Evolutionary conservation across 2,113 vertebrate genomes (phyloP).

Genomic region (Hydrochoerus hydrochaeris): DNA sequence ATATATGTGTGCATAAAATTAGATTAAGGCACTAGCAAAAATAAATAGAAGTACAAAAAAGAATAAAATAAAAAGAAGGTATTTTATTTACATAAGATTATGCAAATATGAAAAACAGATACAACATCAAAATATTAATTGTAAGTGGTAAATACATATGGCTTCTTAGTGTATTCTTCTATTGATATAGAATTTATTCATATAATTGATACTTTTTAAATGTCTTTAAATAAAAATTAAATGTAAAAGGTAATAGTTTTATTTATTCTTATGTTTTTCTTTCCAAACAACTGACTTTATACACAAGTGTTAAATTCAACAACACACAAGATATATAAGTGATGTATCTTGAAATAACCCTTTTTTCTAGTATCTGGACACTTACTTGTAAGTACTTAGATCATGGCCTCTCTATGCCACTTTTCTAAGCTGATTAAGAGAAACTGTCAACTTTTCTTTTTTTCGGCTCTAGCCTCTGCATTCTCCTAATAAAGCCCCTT

Average conservation of each 20-base stretch:
- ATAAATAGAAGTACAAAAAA: not conserved
- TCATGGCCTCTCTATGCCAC: not conserved
- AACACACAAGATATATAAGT: not conserved
- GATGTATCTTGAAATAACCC: not conserved
- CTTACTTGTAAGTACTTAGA: not conserved
- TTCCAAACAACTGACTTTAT: not conserved
- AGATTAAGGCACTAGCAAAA: not conserved
- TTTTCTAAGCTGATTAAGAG: not conserved
- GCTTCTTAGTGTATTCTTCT: not conserved
- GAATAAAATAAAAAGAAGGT: too few relatives aligned
- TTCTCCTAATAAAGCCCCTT: not conserved
- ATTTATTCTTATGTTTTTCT: constrained; percentile 34
- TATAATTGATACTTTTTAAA: not conserved
- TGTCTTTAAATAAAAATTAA: constrained; percentile 20
- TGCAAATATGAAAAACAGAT: constrained; percentile 36
- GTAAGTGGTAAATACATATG: not conserved
- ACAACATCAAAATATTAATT: not conserved
- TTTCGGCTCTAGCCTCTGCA: not conserved
- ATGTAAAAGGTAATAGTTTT: constrained; percentile 12
- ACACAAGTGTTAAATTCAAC: constrained; percentile 9
- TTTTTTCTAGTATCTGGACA: not conserved
- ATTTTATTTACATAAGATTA: constrained; percentile 8
- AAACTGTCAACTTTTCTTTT: not conserved
- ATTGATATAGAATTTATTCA: not conserved
- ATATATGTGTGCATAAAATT: not conserved